Base-by-base conservation (phyloP, 2,888 invertebrate species). In the Cheilosia soror region DNA sequence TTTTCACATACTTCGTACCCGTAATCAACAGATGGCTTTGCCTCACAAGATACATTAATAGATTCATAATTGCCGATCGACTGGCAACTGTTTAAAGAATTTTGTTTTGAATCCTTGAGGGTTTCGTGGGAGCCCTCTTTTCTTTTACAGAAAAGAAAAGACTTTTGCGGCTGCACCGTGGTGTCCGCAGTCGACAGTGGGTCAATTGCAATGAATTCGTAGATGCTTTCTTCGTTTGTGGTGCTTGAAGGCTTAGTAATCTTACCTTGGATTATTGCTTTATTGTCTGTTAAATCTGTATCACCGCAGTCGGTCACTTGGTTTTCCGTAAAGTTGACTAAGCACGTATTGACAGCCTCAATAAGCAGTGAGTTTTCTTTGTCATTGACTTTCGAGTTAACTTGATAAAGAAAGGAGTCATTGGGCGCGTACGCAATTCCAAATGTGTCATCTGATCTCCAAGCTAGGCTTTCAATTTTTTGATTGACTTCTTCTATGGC, bases 381-480 rank as follows among this genome's bases (percentile, higher is more conserved):
- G 2, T 83, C 63, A 37, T 88, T 88, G 4, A 60, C 15, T 69
- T 90, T 91, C 29, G 90, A 90, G 77, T 91, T 94, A 80, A 93
- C 90, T 75, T 94, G 93, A 94, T 95, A 95, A 44, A 95, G 91
- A 90, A 95, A 95, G 4, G 95, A 95, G 87, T 93, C 93, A 89
- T 95, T 95, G 2, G 95, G 95, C 88, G 94, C 88, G 66, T 89
- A 89, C 58, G 90, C 90, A 51, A 90, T 90, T 66, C 91, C 91
- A 86, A 89, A 90, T 31, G 89, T 88, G 15, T 88, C 71, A 0
- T 80, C 77, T 29, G 77, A n/a, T 9, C 51, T 25, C 55, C 65
- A 11, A 7, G 77, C 72, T 5, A 88, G 89, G 13, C 88, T 89
- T 72, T 90, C 90, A 7, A 92, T 75, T 87, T 90, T 92, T 55